Percentiles rank a stretch among this genome's conserved stretches.
Evolutionary conservation across 2,113 vertebrate genomes (phyloP).

Genomic region (Solea solea): DNA sequence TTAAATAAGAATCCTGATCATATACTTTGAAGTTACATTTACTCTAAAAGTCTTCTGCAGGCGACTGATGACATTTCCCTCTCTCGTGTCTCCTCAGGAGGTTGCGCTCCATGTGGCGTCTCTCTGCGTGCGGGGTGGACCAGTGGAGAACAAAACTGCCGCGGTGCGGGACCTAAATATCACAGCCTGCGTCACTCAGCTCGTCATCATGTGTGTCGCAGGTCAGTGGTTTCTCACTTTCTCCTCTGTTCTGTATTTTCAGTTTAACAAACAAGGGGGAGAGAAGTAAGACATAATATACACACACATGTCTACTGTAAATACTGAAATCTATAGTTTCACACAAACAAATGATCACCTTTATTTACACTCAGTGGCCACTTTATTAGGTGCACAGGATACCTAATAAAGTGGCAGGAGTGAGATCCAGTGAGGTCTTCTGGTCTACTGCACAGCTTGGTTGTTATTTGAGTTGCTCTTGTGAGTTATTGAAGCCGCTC

Average conservation of each 20-base stretch:
- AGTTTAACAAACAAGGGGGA: not conserved
- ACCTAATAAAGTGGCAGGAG: too few relatives aligned
- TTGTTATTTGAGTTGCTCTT: too few relatives aligned
- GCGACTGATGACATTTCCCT: not conserved
- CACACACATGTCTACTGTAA: too few relatives aligned
- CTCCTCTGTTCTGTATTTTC: not conserved
- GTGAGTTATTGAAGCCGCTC: too few relatives aligned
- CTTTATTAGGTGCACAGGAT: too few relatives aligned
- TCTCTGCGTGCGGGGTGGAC: not conserved
- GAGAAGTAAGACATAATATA: too few relatives aligned
- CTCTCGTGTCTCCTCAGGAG: conserved; percentile 3
- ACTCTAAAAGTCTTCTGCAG: conserved; percentile 3
- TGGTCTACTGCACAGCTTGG: too few relatives aligned
- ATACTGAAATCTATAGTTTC: too few relatives aligned
- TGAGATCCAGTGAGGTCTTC: too few relatives aligned
- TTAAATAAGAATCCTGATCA: not conserved
- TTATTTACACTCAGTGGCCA: too few relatives aligned
- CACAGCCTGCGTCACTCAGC: conserved; percentile 23
- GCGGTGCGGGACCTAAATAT: conserved; percentile 31
- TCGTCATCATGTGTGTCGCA: not conserved
- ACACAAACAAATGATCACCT: too few relatives aligned
- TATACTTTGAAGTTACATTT: conserved; percentile 3
- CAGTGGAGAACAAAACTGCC: conserved; percentile 23
- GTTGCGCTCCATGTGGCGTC: conserved; percentile 6
- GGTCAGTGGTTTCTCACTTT: not conserved